Evolutionary conservation across 1,140 invertebrate genomes (phyloP).

Genomic region (Tetragonula clypearis): DNA sequence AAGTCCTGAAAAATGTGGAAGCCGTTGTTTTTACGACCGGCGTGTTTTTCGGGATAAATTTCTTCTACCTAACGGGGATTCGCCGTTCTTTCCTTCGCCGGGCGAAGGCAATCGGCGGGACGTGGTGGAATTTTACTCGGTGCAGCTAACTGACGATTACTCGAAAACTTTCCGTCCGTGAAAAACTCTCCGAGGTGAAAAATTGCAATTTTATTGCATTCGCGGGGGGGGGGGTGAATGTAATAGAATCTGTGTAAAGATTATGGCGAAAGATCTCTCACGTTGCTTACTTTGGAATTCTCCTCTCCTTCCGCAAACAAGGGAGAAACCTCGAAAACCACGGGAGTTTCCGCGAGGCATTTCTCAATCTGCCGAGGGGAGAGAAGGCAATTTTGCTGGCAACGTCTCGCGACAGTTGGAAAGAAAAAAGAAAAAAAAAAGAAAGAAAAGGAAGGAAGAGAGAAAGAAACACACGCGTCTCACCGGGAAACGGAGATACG

Average conservation of each 20-base stretch:
- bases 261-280: no score
- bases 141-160: no score
- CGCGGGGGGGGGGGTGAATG: no score
- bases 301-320: background rate
- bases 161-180: no score
- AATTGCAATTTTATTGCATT: no score
- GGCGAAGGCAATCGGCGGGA: background rate
- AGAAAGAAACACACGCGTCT: background rate
- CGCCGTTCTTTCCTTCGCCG: background rate
- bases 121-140: no score
- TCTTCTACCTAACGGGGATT: no score
- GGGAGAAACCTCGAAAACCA: background rate
- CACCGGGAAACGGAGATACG: background rate
- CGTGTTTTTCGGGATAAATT: background rate
- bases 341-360: background rate
- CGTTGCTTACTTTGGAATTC: background rate
- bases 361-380: no score
- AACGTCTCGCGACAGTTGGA: background rate
- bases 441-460: no score
- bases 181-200: no score
- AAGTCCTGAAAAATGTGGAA: background rate
- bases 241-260: no score
- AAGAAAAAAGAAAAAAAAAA: background rate
- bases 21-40: background rate
- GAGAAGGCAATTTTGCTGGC: background rate